These are phyloP conservation scores for Penaeus indicus DNA, from an alignment of 1,140 invertebrate genomes.

Conservation along the genomic window DNA sequence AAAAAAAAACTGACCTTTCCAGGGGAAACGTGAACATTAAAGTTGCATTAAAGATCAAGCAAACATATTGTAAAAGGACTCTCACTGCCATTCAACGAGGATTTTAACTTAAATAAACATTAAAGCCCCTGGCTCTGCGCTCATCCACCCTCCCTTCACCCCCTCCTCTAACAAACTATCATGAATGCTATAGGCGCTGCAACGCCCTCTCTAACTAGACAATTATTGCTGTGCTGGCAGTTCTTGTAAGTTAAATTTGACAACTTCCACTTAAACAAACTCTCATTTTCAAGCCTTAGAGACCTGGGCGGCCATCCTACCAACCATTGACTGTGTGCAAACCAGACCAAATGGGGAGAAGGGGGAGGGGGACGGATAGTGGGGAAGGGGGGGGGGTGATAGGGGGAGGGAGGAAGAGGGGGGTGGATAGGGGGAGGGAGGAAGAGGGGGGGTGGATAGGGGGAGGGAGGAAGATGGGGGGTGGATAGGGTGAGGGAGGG, in stretches of 20 bases:
- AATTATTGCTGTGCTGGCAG: slow-evolving; percentile 27
- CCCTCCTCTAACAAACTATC: slow-evolving; percentile 31
- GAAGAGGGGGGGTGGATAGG: too few species aligned
- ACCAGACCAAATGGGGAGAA: slow-evolving; percentile 36
- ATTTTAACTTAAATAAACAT: too few species aligned
- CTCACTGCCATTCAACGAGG: too few species aligned
- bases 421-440: too few species aligned
- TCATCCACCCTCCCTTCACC: not conserved
- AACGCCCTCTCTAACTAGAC: slow-evolving; percentile 48
- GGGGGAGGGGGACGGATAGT: not conserved
- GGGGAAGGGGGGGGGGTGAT: not conserved
- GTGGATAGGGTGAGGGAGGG: too few species aligned
- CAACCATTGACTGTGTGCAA: slow-evolving; percentile 43
- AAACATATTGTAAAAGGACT: too few species aligned
- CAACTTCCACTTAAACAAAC: slow-evolving; percentile 62
- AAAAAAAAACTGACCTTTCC: too few species aligned
- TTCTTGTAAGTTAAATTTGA: slow-evolving; percentile 60
- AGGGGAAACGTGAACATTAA: too few species aligned
- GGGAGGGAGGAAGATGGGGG: too few species aligned
- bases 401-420: not conserved
- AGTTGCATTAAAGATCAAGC: too few species aligned
- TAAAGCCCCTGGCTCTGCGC: too few species aligned
- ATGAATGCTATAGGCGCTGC: slow-evolving; percentile 41
- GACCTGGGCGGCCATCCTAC: slow-evolving; percentile 32
- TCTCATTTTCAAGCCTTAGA: slow-evolving; percentile 52